These are phyloP conservation scores for Pararge aegeria DNA, from an alignment of 1,140 invertebrate genomes.

Conservation along the genomic window DNA sequence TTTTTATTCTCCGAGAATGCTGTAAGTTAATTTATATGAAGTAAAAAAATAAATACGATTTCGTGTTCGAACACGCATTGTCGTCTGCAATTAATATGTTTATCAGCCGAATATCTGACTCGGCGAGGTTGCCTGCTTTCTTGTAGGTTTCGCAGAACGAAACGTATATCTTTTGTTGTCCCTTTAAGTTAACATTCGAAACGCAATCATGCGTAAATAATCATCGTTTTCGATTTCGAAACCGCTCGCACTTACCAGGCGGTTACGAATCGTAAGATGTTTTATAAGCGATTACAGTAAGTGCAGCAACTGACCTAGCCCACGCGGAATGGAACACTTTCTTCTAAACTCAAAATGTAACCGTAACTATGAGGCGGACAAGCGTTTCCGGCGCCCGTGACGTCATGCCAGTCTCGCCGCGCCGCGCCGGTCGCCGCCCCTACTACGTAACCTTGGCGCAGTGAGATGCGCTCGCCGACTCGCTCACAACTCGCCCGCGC, in stretches of 20 bases:
- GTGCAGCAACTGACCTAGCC: conserved; percentile 67
- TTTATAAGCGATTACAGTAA: conserved; percentile 18
- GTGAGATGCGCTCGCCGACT: conserved; percentile 42
- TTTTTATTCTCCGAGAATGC: conserved; percentile 5
- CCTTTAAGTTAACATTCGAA: conserved; percentile 17
- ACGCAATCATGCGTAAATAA: conserved; percentile 12
- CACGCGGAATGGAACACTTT: conserved; percentile 63
- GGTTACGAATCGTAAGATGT: conserved; percentile 8
- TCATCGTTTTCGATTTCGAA: conserved; percentile 13
- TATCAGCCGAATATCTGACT: conserved; percentile 29
- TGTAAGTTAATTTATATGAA: conserved; percentile 18
- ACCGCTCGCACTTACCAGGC: conserved; percentile 12
- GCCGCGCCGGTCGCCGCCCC: conserved; percentile 63
- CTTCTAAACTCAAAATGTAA: conserved; percentile 77
- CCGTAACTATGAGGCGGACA: conserved; percentile 74
- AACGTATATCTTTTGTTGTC: conserved; percentile 33
- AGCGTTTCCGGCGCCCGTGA: conserved; percentile 77
- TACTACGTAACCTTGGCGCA: conserved; percentile 70
- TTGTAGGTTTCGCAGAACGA: conserved; percentile 33
- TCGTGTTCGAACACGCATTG: conserved; percentile 19
- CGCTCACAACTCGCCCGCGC: conserved; percentile 36
- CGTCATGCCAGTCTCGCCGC: conserved; percentile 66
- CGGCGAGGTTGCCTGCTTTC: conserved; percentile 48
- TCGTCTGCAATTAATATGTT: conserved; percentile 27
- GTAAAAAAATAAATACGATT: conserved; percentile 14